Base-by-base conservation (phyloP, 2,797 vertebrate species). In the Orientallactaga sibirica region DNA sequence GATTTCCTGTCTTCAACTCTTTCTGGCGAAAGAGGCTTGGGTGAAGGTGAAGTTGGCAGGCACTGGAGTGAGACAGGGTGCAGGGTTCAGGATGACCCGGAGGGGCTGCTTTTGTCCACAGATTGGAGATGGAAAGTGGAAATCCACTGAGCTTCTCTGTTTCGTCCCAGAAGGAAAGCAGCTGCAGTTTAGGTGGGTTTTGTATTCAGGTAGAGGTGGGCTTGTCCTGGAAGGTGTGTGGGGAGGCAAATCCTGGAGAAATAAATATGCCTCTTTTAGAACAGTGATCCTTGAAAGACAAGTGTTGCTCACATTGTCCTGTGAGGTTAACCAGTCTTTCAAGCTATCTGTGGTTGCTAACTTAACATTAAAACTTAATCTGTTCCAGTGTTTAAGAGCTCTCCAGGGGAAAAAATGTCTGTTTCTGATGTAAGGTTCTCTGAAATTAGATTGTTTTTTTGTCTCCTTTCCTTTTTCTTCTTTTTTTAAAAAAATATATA, bases 381-480 rank as follows among this genome's bases (percentile, higher is more conserved):
- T 52, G 48, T 11, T 29, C 27, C 27, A 73, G 91, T 9, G 33
- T 66, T 74, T 90, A 78, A 88, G 70, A 90, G 55, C 11, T 6
- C 10, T 15, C 79, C 58, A 74, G 64, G 74, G 22, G 61, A 76
- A 92, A 62, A 61, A 24, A 25, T 52, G 64, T 81, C 73, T 80
- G 48, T 55, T 83, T 77, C 18, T 29, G 48, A 41, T 19, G 64
- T 52, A 29, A 88, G 61, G 71, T 2, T 55, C 2, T 66, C 27
- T 73, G 88, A 76, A 90, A 83, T 29, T 43, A 83, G n/a, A 83
- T 70, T 86, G 52, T 90, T 89, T 58, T 68, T 66, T 80, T 41
- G 41, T 48, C 9, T 76, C 75, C n/a, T 77, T 55, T n/a, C 20
- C 29, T 80, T 58, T 61, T 18, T 3, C n/a, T 80, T 80, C 74